Conservation (phyloP, 92 coral and sea anemone species). For the Zoanthus sansibaricus region DNA sequence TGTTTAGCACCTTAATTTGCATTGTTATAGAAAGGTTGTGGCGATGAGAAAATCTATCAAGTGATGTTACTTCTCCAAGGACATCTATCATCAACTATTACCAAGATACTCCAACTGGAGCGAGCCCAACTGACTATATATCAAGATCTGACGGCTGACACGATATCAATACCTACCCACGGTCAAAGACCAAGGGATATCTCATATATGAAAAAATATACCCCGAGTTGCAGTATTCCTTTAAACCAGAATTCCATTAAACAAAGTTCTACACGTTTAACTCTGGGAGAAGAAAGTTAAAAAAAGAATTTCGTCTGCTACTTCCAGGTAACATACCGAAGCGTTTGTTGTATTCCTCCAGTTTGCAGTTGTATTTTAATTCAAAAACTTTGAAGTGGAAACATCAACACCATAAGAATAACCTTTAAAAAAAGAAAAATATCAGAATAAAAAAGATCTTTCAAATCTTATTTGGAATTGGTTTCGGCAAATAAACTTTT, state of each 20-base stretch:
- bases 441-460: not conserved
- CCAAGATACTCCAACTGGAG: not conserved
- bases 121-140: not conserved
- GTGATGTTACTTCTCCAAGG: slow-evolving; percentile 37
- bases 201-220: not conserved
- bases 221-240: not conserved
- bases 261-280: not conserved
- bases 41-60: slow-evolving; percentile 36
- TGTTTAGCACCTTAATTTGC: slow-evolving; percentile 42
- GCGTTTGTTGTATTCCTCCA: not conserved
- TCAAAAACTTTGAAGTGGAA: not conserved
- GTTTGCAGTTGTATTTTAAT: not conserved
- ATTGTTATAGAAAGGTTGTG: slow-evolving; percentile 5
- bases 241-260: not conserved
- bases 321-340: not conserved
- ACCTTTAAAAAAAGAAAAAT: not conserved
- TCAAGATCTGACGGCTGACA: slow-evolving; percentile 15
- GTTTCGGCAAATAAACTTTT: slow-evolving; percentile 13
- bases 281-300: not conserved
- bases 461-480: slow-evolving; percentile 1
- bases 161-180: not conserved
- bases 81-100: slow-evolving; percentile 26
- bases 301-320: not conserved
- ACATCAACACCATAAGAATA: not conserved
- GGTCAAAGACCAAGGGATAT: not conserved